Evolutionary conservation across 2,888 invertebrate species (phyloP), one percentile per base, ranked within the genome.

Genomic region (Blastobasis lacticolella): DNA sequence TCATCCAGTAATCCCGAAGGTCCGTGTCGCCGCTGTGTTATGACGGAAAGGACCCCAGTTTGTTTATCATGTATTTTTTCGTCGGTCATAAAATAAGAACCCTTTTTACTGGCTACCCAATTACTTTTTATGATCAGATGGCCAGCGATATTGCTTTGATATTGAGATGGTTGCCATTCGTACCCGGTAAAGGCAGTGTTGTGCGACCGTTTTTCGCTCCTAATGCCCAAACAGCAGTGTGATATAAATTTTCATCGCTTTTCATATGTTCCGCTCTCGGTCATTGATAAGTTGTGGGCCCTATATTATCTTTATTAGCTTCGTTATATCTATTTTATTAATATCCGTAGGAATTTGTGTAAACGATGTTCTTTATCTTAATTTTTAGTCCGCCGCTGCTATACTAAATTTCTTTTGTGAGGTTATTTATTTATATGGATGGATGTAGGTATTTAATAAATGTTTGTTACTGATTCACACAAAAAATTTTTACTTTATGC

Each of bases 51-150:
- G 66, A 10, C 41, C 54, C 66, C 62, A 64, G 75, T 81, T 78
- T 82, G 81, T 86, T 81, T 85, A 81, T 82, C 80, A 80, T 80
- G 73, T 78, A 78, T 82, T 82, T 73, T 83, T 78, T 75, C 70
- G 76, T 71, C 65, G 71, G 66, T 70, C 75, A 71, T 86, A 86
- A 86, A 86, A 81, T 83, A 81, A 80, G 79, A 84, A 76, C 84
- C 81, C 83, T 78, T 84, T 84, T 86, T 84, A 85, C 78, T 70
- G 78, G 74, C 73, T 71, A 82, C 81, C 85, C 87, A 86, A 87
- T 87, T 87, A 87, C 84, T 77, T 87, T 87, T 87, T 86, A 87
- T 71, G 81, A 75, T 73, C 75, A 77, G 78, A 81, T 79, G 78
- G 78, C 71, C 78, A 66, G 64, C 75, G 75, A 78, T 82, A 82